Evolutionary conservation across 1,140 invertebrate species (phyloP), one percentile per base, ranked within the genome.

Genomic region (Carposina sasakii): DNA sequence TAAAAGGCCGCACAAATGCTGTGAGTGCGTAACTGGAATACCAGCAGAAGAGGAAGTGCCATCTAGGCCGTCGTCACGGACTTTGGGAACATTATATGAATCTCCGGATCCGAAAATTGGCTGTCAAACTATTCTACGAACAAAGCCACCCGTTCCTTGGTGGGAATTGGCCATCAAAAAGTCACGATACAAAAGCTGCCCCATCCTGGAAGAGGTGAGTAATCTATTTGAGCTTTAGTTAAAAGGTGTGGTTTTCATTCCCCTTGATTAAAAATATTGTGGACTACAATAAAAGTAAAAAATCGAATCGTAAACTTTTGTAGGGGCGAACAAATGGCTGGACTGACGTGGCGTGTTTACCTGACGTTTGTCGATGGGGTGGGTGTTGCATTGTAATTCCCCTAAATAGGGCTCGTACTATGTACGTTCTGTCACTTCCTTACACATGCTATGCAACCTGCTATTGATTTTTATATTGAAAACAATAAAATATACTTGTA

Each of bases 101-200:
- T 70, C 85, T 12, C 85, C 84, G 65, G 88, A 88, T 60, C 86
- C 88, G n/a, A 89, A 89, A 72, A 82, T 89, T 26, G 88, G 88
- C 20, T 89, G 88, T 51, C 88, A 89, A 69, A 89, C 88, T 1
- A 89, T 88, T n/a, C 59, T 89, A 23, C 66, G 88, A 24, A 83
- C 88, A 2, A 87, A 89, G 49, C 89, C 89, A 15, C 85, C 89
- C 36, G 89, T 95, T 31, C 93, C 93, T 0, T 95, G 93, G 93
- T 95, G 93, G 91, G 93, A 94, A 77, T 73, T 94, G 39, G 93
- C 93, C 15, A 94, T 93, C 10, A 90, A 89, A 52, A 89, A 91
- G 47, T 90, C 88, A 47, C 87, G 91, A 49, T 90, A 92, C 36
- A 87, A 91, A 51, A 92, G 91, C 63, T 93, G 91, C 67, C 91